These are phyloP conservation scores for Drosophila mercatorum DNA, from an alignment of 2,888 invertebrate genomes.

Conservation along the genomic window DNA sequence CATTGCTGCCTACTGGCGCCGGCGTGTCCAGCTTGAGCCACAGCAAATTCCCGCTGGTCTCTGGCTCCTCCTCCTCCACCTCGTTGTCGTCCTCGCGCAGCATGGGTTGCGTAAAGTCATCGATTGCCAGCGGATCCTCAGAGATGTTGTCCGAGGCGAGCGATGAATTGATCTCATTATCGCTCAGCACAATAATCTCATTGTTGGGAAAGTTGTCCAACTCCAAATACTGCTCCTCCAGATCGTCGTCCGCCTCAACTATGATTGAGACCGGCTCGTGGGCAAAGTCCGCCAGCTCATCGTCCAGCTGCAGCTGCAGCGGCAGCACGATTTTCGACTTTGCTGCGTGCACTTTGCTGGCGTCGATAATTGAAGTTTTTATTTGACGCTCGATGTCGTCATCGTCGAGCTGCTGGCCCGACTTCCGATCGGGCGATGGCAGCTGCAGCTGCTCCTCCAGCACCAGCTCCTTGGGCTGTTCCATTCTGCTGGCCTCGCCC, in stretches of 20 bases:
- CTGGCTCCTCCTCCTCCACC: constrained; percentile 58
- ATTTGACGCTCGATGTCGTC: constrained; percentile 80
- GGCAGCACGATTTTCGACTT: constrained; percentile 52
- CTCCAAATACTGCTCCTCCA: constrained; percentile 74
- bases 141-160: constrained; percentile 77
- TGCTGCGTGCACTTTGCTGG: constrained; percentile 64
- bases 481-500: neutral
- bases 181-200: constrained; percentile 80
- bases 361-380: constrained; percentile 78
- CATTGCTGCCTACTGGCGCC: neutral
- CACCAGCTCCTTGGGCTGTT: constrained; percentile 12
- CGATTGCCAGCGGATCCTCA: constrained; percentile 84
- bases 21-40: constrained; percentile 69
- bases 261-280: constrained; percentile 40
- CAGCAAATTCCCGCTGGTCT: constrained; percentile 65
- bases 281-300: constrained; percentile 72
- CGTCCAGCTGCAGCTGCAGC: constrained; percentile 52
- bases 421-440: neutral
- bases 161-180: constrained; percentile 77
- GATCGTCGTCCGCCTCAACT: constrained; percentile 34
- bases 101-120: constrained; percentile 70
- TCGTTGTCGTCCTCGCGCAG: constrained; percentile 32
- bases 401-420: constrained; percentile 30
- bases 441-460: constrained; percentile 5
- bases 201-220: constrained; percentile 70